Percentiles rank a stretch among this genome's conserved stretches.
Evolutionary conservation across 2,113 vertebrate genomes (phyloP).

Genomic region (Nesoenas mayeri): DNA sequence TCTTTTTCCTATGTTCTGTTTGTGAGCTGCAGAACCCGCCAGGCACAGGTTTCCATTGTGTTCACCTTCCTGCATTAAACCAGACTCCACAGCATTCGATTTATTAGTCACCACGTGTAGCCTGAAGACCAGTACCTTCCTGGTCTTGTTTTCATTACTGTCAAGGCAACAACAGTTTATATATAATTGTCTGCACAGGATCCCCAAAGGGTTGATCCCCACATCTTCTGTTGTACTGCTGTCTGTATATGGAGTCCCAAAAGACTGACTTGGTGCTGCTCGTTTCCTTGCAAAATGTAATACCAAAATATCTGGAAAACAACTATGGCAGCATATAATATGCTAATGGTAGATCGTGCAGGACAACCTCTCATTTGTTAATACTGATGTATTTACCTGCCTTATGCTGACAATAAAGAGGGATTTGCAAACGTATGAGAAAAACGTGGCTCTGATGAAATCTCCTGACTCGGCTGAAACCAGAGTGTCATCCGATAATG

Average conservation of each 20-base stretch:
- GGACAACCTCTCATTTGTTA: not conserved
- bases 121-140: not conserved
- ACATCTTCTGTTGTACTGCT: not conserved
- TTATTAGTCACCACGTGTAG: not conserved
- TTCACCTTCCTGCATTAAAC: not conserved
- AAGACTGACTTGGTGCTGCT: not conserved
- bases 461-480: not conserved
- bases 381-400: not conserved
- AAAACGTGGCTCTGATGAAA: not conserved
- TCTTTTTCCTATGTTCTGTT: not conserved
- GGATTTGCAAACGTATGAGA: not conserved
- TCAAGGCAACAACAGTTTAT: not conserved
- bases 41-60: not conserved
- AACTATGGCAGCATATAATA: not conserved
- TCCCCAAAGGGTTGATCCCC: not conserved
- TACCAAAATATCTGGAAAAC: not conserved
- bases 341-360: not conserved
- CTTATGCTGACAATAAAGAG: not conserved
- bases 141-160: not conserved
- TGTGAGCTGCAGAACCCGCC: not conserved
- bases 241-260: not conserved
- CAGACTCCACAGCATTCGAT: not conserved
- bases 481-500: not conserved
- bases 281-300: not conserved
- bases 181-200: not conserved